Conservation (phyloP, 1,140 invertebrate genomes). For the Micrasema minimum region DNA sequence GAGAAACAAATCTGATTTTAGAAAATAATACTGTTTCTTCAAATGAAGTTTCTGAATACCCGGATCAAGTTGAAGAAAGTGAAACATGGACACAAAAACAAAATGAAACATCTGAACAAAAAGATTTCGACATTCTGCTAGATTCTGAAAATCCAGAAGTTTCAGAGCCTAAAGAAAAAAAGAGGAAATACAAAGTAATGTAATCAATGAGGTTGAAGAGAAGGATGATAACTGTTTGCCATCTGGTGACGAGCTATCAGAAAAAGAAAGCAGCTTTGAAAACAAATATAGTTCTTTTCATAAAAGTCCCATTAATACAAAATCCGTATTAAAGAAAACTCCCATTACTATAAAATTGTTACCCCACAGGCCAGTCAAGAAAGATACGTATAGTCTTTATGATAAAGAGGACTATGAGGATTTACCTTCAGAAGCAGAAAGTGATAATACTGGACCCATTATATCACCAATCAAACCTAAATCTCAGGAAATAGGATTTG, state of each 20-base stretch:
- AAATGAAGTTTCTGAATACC: not conserved
- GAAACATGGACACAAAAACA: not conserved
- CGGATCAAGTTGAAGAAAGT: not conserved
- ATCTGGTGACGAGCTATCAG: not conserved
- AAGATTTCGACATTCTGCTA: no score
- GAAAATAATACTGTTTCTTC: not conserved
- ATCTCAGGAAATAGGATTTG: not conserved
- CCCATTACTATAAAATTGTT: constrained; percentile 65
- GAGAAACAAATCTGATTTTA: not conserved
- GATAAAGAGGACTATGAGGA: constrained; percentile 58
- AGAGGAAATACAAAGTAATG: constrained; percentile 1
- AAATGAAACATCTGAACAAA: no score
- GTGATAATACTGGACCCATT: constrained; percentile 1
- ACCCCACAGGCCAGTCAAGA: constrained; percentile 59
- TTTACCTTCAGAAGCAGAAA: constrained; percentile 44
- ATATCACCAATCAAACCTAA: constrained; percentile 8
- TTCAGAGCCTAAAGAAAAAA: not conserved
- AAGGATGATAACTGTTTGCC: no score
- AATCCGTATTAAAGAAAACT: constrained; percentile 58
- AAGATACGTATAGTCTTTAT: constrained; percentile 57
- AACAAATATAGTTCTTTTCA: no score
- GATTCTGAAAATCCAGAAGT: no score
- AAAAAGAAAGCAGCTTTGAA: not conserved
- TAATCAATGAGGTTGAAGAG: not conserved
- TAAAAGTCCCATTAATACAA: constrained; percentile 12